phyloP scores from a whole-genome alignment of 1,140 invertebrate species.

The Orussus abietinus region DNA sequence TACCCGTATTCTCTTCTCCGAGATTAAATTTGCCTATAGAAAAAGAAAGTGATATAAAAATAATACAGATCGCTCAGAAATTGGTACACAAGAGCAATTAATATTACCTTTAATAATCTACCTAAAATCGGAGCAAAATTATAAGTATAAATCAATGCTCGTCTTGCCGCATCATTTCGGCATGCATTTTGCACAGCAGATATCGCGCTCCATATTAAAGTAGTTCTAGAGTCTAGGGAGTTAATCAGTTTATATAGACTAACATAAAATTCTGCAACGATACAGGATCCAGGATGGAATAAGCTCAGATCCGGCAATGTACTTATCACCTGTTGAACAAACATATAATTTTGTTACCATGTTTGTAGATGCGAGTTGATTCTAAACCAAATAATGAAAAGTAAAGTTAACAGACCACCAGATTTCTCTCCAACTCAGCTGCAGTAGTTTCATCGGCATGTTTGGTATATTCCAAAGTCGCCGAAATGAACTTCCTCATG shows the following conservation, averaged over 20 bases:
- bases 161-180: slow-evolving; percentile 57
- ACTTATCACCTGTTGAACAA: slow-evolving; percentile 46
- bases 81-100: slow-evolving; percentile 30
- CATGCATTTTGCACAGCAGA: slow-evolving; percentile 60
- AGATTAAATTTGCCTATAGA: slow-evolving; percentile 33
- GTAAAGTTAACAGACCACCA: slow-evolving; percentile 45
- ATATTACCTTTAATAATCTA: slow-evolving; percentile 53
- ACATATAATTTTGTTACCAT: too few species aligned
- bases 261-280: slow-evolving; percentile 54
- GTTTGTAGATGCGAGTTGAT: too few species aligned
- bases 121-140: slow-evolving; percentile 65
- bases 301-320: slow-evolving; percentile 50
- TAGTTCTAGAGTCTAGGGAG: slow-evolving; percentile 34
- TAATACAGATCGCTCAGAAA: too few species aligned
- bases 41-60: slow-evolving; percentile 5
- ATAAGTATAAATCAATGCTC: slow-evolving; percentile 63
- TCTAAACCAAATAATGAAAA: too few species aligned
- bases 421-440: slow-evolving; percentile 48
- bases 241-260: slow-evolving; percentile 52
- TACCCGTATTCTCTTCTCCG: slow-evolving; percentile 48
- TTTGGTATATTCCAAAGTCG: slow-evolving; percentile 44
- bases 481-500: slow-evolving; percentile 49
- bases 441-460: slow-evolving; percentile 44
- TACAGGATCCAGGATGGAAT: slow-evolving; percentile 53
- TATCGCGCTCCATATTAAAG: slow-evolving; percentile 57